Conservation (phyloP, 2,888 invertebrate genomes). For the Campaea margaritaria region DNA sequence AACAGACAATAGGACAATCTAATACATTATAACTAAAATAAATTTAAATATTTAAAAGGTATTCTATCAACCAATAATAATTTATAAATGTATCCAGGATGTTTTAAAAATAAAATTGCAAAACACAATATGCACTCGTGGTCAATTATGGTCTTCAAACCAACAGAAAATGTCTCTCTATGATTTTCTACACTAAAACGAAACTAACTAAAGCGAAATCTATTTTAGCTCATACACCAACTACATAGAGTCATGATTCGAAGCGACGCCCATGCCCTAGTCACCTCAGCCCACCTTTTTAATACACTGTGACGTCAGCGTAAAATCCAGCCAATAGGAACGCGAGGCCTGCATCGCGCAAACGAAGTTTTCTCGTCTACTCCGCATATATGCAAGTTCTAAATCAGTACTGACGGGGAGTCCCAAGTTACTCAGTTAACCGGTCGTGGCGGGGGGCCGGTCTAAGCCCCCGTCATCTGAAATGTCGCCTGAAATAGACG, state of each 20-base stretch:
- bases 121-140: background rate
- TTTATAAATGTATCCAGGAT: too few relatives aligned
- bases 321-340: constrained; percentile 48
- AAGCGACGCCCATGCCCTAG: background rate
- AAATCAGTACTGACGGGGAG: constrained; percentile 45
- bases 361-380: constrained; percentile 51
- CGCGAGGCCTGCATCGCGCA: constrained; percentile 63
- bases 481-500: constrained; percentile 49
- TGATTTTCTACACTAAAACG: too few relatives aligned
- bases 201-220: background rate
- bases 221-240: background rate
- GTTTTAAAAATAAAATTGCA: too few relatives aligned
- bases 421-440: constrained; percentile 62
- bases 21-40: too few relatives aligned
- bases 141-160: too few relatives aligned
- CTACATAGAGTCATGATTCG: constrained; percentile 1
- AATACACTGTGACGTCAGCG: constrained; percentile 36
- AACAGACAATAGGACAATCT: too few relatives aligned
- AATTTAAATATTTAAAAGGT: too few relatives aligned
- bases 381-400: constrained; percentile 44
- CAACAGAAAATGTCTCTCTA: too few relatives aligned
- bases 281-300: constrained; percentile 4
- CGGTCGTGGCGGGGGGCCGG: constrained; percentile 64
- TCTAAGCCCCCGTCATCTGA: constrained; percentile 59
- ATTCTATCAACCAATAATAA: too few relatives aligned